phyloP scores from a whole-genome alignment of 2,797 vertebrate species.

The Hyperoplus lanceolatus region DNA sequence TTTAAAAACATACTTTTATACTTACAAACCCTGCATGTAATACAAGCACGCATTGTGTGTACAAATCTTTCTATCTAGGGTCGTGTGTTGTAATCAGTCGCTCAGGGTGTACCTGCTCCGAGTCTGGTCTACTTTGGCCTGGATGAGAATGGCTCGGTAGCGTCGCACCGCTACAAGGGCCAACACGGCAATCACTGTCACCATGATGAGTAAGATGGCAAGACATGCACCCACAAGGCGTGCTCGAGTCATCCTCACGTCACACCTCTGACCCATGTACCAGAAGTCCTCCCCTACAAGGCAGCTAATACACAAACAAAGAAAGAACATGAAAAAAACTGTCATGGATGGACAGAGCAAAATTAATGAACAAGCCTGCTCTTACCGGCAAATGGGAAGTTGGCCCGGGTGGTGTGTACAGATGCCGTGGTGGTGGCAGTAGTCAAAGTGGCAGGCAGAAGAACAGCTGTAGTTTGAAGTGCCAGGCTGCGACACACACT shows the following conservation, averaged over 20 bases:
- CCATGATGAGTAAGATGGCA: constrained; percentile 81
- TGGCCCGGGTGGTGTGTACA: constrained; percentile 86
- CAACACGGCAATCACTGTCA: constrained; percentile 78
- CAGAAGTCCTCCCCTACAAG: constrained; percentile 89
- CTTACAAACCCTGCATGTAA: neutral
- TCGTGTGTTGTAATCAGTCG: constrained; percentile 14
- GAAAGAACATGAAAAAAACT: neutral
- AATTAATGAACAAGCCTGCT: neutral
- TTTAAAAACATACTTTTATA: neutral
- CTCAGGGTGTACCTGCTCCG: constrained; percentile 88
- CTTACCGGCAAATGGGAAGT: constrained; percentile 89
- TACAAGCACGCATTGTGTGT: neutral
- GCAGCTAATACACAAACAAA: constrained; percentile 78
- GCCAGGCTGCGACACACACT: constrained; percentile 70
- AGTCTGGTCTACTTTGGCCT: constrained; percentile 91
- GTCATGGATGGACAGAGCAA: neutral
- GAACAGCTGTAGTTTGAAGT: constrained; percentile 84
- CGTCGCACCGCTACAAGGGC: constrained; percentile 85
- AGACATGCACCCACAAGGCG: constrained; percentile 85
- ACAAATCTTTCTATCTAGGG: constrained; percentile 65
- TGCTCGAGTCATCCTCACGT: constrained; percentile 87
- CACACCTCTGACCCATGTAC: constrained; percentile 90
- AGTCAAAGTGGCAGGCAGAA: constrained; percentile 86
- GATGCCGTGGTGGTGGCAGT: constrained; percentile 92
- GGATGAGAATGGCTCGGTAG: constrained; percentile 88